Base-by-base conservation (phyloP, 2,888 invertebrate species). In the Aleiodes alternator region DNA sequence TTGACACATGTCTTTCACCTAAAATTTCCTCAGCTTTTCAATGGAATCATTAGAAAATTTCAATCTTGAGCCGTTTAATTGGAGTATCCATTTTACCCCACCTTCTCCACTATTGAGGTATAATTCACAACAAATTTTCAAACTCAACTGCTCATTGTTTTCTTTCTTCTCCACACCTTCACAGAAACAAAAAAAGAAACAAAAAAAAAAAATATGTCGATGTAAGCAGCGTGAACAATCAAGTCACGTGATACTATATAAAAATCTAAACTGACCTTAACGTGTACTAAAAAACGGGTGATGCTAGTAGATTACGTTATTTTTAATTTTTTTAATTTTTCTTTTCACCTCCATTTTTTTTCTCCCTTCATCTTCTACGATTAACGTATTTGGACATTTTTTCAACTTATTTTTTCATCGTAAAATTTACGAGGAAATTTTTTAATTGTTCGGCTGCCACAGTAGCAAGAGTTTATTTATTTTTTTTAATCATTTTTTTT, bases 201-300 rank as follows among this genome's bases (percentile, higher is more conserved):
- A 51, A 55, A 48, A 71, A 70, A 71, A 70, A 59, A 71, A 74
- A 71, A 57, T 53, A 76, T 38, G 75, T 80, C 73, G 76, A 79
- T 79, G 75, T 75, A 70, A 61, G 76, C 66, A 76, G 73, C 75
- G 76, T 77, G 68, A 73, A 75, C 71, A 76, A 73, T 80, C 61
- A 73, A 79, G 79, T 82, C 77, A 79, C 79, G 73, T 81, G 79
- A 83, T 84, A 83, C 80, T 83, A 87, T 88, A 87, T 86, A 87
- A 87, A 88, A 87, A 86, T 88, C 86, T 87, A 86, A 86, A 87
- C 85, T 86, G 87, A 86, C 85, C 85, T 84, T 86, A 85, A 84
- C 80, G 81, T 79, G 82, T 84, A 87, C 84, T 84, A 84, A 84
- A 84, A 86, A 86, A 85, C 82, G 83, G 79, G 83, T 82, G 82